A percentile compares a stretch with the other conserved stretches of the same genome.
Evolutionary conservation across 2,888 invertebrate genomes (phyloP).

Genomic region (Onthophagus sagittarius): DNA sequence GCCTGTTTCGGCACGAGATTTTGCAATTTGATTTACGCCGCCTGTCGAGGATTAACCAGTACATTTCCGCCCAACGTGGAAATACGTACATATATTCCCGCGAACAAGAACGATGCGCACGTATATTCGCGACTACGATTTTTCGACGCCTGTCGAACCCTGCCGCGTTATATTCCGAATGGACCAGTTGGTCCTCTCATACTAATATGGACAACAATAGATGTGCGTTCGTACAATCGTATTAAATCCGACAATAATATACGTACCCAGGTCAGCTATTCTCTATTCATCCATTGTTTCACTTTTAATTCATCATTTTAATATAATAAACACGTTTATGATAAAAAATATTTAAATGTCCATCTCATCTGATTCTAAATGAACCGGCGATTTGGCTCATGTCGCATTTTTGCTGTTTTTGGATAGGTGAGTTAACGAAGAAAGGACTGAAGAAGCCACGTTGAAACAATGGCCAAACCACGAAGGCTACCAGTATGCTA

Average conservation of each 20-base stretch:
- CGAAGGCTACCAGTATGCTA: too few relatives aligned
- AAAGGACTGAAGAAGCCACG: too few relatives aligned
- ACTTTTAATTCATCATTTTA: too few relatives aligned
- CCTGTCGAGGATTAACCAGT: neutral
- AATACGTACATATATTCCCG: neutral
- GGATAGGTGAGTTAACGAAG: too few relatives aligned
- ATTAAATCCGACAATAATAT: neutral
- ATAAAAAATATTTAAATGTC: too few relatives aligned
- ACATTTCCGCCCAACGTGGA: neutral
- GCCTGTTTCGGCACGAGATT: neutral
- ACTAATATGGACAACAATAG: neutral
- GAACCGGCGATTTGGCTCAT: too few relatives aligned
- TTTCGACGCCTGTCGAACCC: neutral
- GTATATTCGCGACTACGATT: neutral
- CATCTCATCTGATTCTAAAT: too few relatives aligned
- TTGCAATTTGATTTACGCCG: neutral
- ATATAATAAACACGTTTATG: too few relatives aligned
- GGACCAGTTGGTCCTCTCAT: neutral
- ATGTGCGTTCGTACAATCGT: neutral
- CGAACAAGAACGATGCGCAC: neutral
- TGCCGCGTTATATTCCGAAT: neutral
- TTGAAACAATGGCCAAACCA: too few relatives aligned
- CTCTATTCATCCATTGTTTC: too few relatives aligned
- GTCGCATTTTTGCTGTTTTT: too few relatives aligned
- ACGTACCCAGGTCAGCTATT: neutral